A percentile compares a stretch with the other conserved stretches of the same genome.
Conservation (phyloP, 2,888 invertebrate genomes). For the Didymodactylos carnosus region DNA sequence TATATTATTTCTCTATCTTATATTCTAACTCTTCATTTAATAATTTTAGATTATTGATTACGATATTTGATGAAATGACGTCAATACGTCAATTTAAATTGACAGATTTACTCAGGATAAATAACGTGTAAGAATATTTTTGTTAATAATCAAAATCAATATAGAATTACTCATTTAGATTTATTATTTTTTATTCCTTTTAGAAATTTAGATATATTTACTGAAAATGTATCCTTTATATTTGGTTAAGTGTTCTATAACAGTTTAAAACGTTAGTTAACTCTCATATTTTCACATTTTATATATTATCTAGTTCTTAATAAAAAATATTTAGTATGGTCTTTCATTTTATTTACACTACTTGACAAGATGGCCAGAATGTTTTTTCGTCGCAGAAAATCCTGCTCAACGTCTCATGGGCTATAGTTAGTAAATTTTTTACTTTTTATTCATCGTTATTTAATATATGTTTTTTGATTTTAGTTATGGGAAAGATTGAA, state of each 20-base stretch:
- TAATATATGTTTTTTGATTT: neutral
- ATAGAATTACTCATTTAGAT: neutral
- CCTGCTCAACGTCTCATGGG: slow-evolving; percentile 7
- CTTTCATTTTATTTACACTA: slow-evolving; percentile 13
- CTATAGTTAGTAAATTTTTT: neutral
- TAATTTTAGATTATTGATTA: too few relatives aligned
- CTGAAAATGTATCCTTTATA: slow-evolving; percentile 5
- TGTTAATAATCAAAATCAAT: too few relatives aligned
- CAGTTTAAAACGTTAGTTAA: too few relatives aligned
- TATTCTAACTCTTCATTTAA: too few relatives aligned
- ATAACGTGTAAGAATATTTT: slow-evolving; percentile 6
- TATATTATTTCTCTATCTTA: too few relatives aligned
- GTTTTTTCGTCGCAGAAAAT: slow-evolving; percentile 4
- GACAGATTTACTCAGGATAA: slow-evolving; percentile 4
- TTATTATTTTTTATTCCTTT: neutral
- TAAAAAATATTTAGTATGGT: slow-evolving; percentile 7
- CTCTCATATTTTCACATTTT: too few relatives aligned
- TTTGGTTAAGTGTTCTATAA: too few relatives aligned
- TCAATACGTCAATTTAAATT: neutral
- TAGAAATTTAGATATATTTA: slow-evolving; percentile 12
- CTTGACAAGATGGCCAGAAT: slow-evolving; percentile 11
- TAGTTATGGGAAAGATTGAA: neutral
- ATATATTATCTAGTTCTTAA: neutral
- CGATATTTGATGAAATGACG: too few relatives aligned
- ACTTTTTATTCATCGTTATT: neutral